Base-by-base conservation (phyloP, 2,888 invertebrate species). In the Caenorhabditis sp. region DNA sequence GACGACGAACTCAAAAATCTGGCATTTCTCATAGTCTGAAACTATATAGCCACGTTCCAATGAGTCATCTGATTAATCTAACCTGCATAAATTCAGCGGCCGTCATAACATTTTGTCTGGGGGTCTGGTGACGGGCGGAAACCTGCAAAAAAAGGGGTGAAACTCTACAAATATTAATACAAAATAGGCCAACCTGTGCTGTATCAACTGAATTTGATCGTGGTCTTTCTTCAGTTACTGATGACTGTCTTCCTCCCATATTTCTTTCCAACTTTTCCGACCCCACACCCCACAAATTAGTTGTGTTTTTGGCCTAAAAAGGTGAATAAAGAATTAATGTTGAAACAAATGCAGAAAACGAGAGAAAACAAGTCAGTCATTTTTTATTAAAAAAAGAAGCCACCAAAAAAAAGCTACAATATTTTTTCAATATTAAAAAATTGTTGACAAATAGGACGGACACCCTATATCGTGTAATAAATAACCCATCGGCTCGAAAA, bases 161-260 rank as follows among this genome's bases (percentile, higher is more conserved):
- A 4, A 69, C 60, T 64, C 63, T n/a, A 4, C 4, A n/a, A n/a
- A n/a, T n/a, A n/a, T 4, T 50, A n/a, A 17, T 50, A 8, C 17
- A 17, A 50, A 4, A 50, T 5, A 19, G 2, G 3, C n/a, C 1
- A n/a, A 67, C 72, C 68, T 72, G 71, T 10, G 70, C 76, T 6
- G 74, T 76, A 59, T 81, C 81, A 23, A 81, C 76, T 10, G 81
- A 81, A 65, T 77, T 81, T 50, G 79, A 77, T 59, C 81, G 62
- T 51, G 76, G 80, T 62, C 81, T 66, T 26, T 81, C 80, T 54
- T 81, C 81, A 26, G 71, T 57, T 60, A 77, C 77, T 24, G 77
- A 69, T 54, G 81, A 81, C 62, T 81, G 81, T 63, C 81, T 78
- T 55, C 77, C 81, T 53, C 81, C 81, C 81, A 81, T 81, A n/a